Base-by-base conservation (phyloP, 2,113 vertebrate species). In the Chascanopsetta lugubris region DNA sequence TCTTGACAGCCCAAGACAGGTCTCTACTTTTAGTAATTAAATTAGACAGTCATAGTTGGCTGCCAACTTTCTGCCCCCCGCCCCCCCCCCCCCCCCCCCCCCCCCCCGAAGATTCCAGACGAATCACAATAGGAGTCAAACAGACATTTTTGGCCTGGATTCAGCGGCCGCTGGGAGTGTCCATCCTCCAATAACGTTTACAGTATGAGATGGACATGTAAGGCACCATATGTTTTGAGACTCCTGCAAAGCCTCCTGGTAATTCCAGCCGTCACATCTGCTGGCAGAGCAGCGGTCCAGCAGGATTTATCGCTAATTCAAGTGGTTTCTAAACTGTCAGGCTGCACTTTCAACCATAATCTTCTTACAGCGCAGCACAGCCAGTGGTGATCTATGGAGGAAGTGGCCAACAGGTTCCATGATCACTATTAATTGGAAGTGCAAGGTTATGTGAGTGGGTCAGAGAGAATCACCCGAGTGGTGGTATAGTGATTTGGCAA, bases 191-290 rank as follows among this genome's bases (percentile, higher is more conserved):
- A 93, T 94, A 93, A 92, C 92, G 91, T 95, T 94, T 93, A 93
- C 90, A 91, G 90, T 86, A 90, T 85, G 87, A 93, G 91, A 94
- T 92, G 88, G 91, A 93, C 92, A 82, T 82, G 81, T 89, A 91
- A 94, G 91, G 92, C 90, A 82, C 94, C 93, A 93, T 94, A 95
- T 95, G 94, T 93, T 95, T 92, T 89, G 86, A 93, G 92, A 93
- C 92, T 94, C 92, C 90, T 92, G 91, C 91, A 94, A 94, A 95
- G 94, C 93, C 94, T 95, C 90, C 91, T 92, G 91, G 92, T 94
- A 94, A 96, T 95, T 96, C 92, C 94, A 92, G 91, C 92, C 94
- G 95, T 96, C 96, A 96, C 95, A 96, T 95, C 92, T 94, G 94
- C 92, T 95, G 67, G 24, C 89, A 87, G 90, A 89, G 91, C 91